A percentile compares a stretch with the other conserved stretches of the same genome.
Evolutionary conservation across 2,113 vertebrate species (phyloP).

Genomic region (Diadophis punctatus): DNA sequence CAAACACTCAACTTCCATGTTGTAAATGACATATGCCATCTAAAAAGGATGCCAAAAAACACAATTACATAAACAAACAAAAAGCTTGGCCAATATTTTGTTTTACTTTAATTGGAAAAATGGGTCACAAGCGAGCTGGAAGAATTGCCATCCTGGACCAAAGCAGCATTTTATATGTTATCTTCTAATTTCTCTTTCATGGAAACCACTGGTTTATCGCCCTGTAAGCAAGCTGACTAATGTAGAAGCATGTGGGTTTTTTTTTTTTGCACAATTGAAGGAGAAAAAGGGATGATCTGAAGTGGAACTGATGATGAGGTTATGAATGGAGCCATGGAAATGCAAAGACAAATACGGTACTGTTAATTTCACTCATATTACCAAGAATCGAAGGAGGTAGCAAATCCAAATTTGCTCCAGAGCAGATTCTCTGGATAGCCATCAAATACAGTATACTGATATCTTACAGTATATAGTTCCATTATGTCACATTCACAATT

Average conservation of each 20-base stretch:
- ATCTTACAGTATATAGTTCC: not conserved
- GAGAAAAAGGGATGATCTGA: not conserved
- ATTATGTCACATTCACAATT: not conserved
- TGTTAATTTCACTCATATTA: not conserved
- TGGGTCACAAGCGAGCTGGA: constrained; percentile 38
- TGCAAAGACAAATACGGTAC: constrained; percentile 35
- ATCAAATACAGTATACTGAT: not conserved
- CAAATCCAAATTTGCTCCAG: not conserved
- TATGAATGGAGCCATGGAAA: constrained; percentile 25
- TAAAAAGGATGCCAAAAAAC: constrained; percentile 43
- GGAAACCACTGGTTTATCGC: constrained; percentile 45
- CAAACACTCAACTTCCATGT: constrained; percentile 38
- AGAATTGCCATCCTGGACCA: constrained; percentile 42
- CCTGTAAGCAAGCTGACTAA: constrained; percentile 7
- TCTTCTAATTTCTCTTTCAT: constrained; percentile 50
- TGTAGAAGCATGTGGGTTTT: not conserved
- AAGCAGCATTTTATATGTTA: constrained; percentile 34
- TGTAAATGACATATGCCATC: constrained; percentile 49
- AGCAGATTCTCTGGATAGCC: not conserved
- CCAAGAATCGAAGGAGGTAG: not conserved
- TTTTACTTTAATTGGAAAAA: constrained; percentile 32
- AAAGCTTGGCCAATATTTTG: constrained; percentile 21
- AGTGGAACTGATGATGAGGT: not conserved
- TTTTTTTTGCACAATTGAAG: not conserved
- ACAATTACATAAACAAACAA: not conserved